Base-by-base conservation (phyloP, 35 echinoderm and acorn worm genomes). In the Strongylocentrotus purpuratus region DNA sequence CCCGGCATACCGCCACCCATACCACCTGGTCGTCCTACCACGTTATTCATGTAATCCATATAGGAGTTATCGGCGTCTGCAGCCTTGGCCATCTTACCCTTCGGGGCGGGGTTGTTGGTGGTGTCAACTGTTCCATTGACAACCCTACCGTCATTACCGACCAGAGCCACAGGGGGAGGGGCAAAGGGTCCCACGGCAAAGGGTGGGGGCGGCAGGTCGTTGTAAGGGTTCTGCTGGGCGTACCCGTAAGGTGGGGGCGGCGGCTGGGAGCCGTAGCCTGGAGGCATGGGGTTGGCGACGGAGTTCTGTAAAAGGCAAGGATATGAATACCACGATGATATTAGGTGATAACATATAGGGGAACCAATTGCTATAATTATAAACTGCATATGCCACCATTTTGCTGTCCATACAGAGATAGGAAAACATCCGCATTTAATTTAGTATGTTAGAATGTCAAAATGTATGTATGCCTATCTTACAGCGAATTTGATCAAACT, bases 1-100 rank as follows among this genome's bases (percentile, higher is more conserved):
- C 91, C 91, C 18, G 91, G 91, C 91, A 93, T 93, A 93, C 91
- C 91, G 5, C 87, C 87, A 48, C 91, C 91, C 6, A 9, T 10
- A 88, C 32, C 32, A 88, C 32, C 33, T 18, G 33, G 32, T 22
- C 87, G 87, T 46, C 87, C 87, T 15, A 46, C 45, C 91, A 93
- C 91, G 46, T 33, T 46, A 31, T 93, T 58, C 91, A 93, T 93
- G 46, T 93, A 93, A 31, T 47, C 48, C 13, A 58, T 0, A 47
- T 93, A 93, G 10, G 91, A 47, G 22, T 93, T 93, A 46, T 93
- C 91, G 3, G 32, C 33, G 7, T 8, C 89, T 32, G 17, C 48
- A 17, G 10, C 46, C 46, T 46, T 31, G 5, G n/a, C 48, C 91
- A 46, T 93, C 48, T 93, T 58, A 14, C 45, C 25, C 47, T 31